Percentiles rank a stretch among this genome's conserved stretches.
Conservation (phyloP, 2,797 vertebrate genomes). For the Gobionotothen gibberifrons region DNA sequence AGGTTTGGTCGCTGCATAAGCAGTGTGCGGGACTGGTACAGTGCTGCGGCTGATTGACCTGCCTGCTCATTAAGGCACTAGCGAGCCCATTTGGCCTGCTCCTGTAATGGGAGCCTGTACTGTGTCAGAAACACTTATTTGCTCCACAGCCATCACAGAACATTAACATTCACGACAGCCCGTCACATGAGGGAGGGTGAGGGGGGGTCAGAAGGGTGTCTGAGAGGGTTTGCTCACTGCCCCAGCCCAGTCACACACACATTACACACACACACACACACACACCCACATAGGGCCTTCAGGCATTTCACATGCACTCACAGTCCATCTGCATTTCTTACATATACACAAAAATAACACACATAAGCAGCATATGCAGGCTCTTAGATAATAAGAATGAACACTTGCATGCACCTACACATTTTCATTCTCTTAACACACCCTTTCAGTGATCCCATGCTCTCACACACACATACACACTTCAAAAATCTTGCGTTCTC, state of each 20-base stretch:
- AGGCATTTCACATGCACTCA: constrained; percentile 15
- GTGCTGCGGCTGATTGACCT: constrained; percentile 87
- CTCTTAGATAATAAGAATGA: constrained; percentile 32
- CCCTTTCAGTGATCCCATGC: constrained; percentile 44
- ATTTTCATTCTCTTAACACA: constrained; percentile 60
- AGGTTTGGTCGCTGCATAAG: constrained; percentile 67
- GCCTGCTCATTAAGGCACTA: constrained; percentile 89
- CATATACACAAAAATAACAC: constrained; percentile 30
- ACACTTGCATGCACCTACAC: constrained; percentile 31
- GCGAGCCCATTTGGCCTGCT: constrained; percentile 82
- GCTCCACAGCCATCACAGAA: constrained; percentile 91
- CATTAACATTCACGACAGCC: constrained; percentile 91
- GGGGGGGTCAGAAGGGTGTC: constrained; percentile 63
- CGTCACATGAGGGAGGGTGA: constrained; percentile 77
- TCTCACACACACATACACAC: constrained; percentile 28
- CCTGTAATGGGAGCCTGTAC: constrained; percentile 87
- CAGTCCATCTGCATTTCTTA: constrained; percentile 16
- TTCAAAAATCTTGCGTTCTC: constrained; percentile 53
- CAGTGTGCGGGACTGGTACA: constrained; percentile 77
- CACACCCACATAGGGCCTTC: not conserved
- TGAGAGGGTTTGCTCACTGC: constrained; percentile 65
- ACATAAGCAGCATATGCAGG: constrained; percentile 8
- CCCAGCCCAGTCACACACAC: constrained; percentile 28
- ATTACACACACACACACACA: constrained; percentile 2
- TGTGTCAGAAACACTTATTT: constrained; percentile 91